Evolutionary conservation across 1,140 invertebrate species (phyloP).

Genomic region (Myzus persicae): DNA sequence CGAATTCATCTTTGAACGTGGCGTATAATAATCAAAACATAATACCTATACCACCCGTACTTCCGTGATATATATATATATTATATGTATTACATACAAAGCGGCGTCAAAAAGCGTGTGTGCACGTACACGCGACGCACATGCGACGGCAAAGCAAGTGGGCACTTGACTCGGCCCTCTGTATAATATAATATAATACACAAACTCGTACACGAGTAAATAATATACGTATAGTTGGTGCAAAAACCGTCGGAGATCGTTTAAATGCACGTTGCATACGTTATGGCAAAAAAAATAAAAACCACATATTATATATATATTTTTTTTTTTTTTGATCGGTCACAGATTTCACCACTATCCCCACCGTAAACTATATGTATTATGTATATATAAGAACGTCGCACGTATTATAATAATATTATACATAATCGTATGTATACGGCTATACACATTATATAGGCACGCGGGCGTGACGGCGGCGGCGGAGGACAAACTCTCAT

Average conservation of each 20-base stretch:
- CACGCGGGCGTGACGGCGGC: neutral
- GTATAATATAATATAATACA: neutral
- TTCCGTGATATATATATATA: neutral
- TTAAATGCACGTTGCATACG: slow-evolving; percentile 6
- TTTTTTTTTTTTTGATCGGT: slow-evolving; percentile 37
- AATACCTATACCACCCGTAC: neutral
- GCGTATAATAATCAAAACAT: neutral
- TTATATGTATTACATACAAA: neutral
- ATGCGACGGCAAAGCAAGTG: slow-evolving; percentile 42
- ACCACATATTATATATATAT: neutral
- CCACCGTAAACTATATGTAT: neutral
- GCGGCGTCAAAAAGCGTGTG: slow-evolving; percentile 28
- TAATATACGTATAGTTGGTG: neutral
- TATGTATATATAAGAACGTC: neutral
- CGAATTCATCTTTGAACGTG: slow-evolving; percentile 18
- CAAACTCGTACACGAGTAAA: neutral
- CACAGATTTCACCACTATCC: neutral
- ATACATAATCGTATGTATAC: neutral
- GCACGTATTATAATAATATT: slow-evolving; percentile 21
- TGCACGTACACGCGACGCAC: neutral
- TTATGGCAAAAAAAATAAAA: slow-evolving; percentile 28
- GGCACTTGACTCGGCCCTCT: slow-evolving; percentile 6
- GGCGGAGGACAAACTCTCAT: slow-evolving; percentile 42
- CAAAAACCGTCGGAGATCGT: slow-evolving; percentile 25
- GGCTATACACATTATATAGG: neutral